These are phyloP conservation scores for Caenorhabditis remanei DNA, from an alignment of 1,140 invertebrate species.

Conservation along the genomic window DNA sequence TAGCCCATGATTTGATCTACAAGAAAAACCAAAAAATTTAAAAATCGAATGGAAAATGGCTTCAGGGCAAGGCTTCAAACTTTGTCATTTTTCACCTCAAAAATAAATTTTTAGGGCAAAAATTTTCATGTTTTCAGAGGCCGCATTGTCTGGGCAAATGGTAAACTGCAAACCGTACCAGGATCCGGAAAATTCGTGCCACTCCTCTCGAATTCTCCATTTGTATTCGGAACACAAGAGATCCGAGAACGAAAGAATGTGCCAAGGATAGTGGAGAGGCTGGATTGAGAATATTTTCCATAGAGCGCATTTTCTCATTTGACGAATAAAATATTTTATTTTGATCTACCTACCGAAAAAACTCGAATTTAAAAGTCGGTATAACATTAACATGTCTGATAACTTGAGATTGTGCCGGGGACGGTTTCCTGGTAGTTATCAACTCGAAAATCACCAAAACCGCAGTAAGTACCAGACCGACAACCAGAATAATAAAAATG, in stretches of 20 bases:
- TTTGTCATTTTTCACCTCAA: no score
- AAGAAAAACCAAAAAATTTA: no score
- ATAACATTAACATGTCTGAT: constrained; percentile 41
- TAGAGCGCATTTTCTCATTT: no score
- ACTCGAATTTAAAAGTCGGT: constrained; percentile 9
- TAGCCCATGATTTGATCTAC: no score
- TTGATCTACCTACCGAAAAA: not conserved
- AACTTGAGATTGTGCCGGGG: constrained; percentile 21
- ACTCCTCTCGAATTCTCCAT: constrained; percentile 8
- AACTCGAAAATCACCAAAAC: constrained; percentile 48
- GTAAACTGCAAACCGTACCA: constrained; percentile 7
- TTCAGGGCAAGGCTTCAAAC: no score
- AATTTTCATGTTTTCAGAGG: not conserved
- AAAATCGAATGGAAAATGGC: no score
- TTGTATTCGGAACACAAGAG: not conserved
- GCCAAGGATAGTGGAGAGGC: constrained; percentile 18
- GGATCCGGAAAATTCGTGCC: constrained; percentile 31
- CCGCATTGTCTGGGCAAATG: constrained; percentile 7
- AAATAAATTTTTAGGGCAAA: no score
- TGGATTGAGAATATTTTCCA: no score
- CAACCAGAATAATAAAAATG: constrained; percentile 95
- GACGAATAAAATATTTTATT: not conserved
- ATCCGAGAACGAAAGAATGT: not conserved
- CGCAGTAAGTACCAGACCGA: constrained; percentile 80
- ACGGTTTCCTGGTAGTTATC: constrained; percentile 25